phyloP scores from a whole-genome alignment of 2,113 vertebrate genomes.

The Pagrus major region DNA sequence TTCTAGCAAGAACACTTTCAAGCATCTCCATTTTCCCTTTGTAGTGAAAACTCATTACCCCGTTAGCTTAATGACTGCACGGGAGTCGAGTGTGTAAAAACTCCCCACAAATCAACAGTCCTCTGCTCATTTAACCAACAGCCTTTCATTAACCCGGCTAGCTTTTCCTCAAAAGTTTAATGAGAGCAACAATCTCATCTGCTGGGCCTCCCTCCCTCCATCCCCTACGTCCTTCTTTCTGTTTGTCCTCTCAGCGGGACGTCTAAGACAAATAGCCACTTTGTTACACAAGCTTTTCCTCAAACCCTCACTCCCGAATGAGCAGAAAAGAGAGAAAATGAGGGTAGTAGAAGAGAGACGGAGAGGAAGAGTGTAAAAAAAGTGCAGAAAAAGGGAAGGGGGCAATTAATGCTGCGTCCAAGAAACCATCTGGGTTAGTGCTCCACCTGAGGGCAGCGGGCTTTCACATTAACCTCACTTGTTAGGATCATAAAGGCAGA shows the following conservation, averaged over 20 bases:
- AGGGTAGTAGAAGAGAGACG: slow-evolving; percentile 36
- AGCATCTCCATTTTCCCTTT: slow-evolving; percentile 47
- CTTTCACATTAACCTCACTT: slow-evolving; percentile 79
- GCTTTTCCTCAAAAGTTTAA: slow-evolving; percentile 69
- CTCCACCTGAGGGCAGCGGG: slow-evolving; percentile 74
- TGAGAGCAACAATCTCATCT: slow-evolving; percentile 66
- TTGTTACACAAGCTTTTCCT: slow-evolving; percentile 52
- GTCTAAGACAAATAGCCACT: slow-evolving; percentile 61
- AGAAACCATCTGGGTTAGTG: slow-evolving; percentile 76
- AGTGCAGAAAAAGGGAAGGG: slow-evolving; percentile 20
- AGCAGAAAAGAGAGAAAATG: slow-evolving; percentile 23
- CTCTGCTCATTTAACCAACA: slow-evolving; percentile 62
- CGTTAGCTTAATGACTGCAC: slow-evolving; percentile 64
- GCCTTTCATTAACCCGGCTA: slow-evolving; percentile 69
- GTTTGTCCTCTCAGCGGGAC: slow-evolving; percentile 68
- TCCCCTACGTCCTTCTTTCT: slow-evolving; percentile 47
- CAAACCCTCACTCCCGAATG: slow-evolving; percentile 35
- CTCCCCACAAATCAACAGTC: slow-evolving; percentile 64
- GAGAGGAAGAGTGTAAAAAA: slow-evolving; percentile 45
- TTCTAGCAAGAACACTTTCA: slow-evolving; percentile 14
- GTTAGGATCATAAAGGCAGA: slow-evolving; percentile 75
- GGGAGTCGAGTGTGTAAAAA: slow-evolving; percentile 66
- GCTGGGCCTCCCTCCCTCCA: slow-evolving; percentile 28
- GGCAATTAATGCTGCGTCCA: slow-evolving; percentile 69
- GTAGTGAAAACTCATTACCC: slow-evolving; percentile 61